Evolutionary conservation across 2,113 vertebrate species (phyloP), one percentile per base, ranked within the genome.

Genomic region (Pteruthius melanotis): DNA sequence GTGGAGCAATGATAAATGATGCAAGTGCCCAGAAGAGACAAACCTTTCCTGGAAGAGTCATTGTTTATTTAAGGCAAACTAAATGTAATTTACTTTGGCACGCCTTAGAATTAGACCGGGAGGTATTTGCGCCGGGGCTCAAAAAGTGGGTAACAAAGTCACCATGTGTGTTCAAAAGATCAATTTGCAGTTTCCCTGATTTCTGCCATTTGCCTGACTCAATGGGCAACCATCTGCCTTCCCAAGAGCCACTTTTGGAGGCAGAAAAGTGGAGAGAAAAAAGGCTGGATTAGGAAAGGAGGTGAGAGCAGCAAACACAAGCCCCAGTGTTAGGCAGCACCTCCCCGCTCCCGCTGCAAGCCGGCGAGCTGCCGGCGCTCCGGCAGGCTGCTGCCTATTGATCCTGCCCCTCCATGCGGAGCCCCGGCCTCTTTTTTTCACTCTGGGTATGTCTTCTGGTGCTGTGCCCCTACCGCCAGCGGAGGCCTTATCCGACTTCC

Each of bases 1-100:
- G 87, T 89, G 93, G 90, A 96, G 94, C 90, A 77, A 64, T 98
- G 98, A 98, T 98, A 97, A 97, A 98, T 98, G 97, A 95, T 30
- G 37, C 93, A 95, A 96, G 94, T 96, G 92, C 96, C 93, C 95
- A 83, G 77, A 75, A 95, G 94, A 94, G 98, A 98, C 98, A 97
- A 95, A 97, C 79, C 75, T 93, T 97, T 97, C 97, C 97, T 97
- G 97, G 96, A 97, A 97, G 96, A 97, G 97, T 97, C 93, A 91
- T 81, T 93, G 97, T 97, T 97, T 97, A 97, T 97, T 98, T 98
- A 97, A 97, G 91, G 94, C 96, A 95, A 97, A 97, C 87, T 59
- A 88, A 95, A 88, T 69, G 69, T 94, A 84, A 81, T 94, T 69
- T 75, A 92, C 94, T 95, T 92, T 96, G 95, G 96, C 74, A 96